These are phyloP conservation scores for Sipunculus nudus DNA, from an alignment of 2,888 invertebrate species.

Conservation along the genomic window DNA sequence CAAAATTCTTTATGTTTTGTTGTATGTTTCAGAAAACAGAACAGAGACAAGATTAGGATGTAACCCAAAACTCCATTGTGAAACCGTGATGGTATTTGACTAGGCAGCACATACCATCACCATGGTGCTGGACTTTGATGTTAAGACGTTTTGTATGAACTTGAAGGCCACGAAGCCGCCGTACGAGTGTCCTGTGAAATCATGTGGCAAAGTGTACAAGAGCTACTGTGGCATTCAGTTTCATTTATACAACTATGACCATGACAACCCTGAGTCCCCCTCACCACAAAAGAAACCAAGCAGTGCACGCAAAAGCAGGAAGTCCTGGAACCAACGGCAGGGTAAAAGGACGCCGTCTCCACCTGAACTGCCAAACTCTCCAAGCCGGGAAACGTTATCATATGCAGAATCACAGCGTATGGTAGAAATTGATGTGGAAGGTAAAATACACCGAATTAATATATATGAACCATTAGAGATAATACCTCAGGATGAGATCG, in stretches of 20 bases:
- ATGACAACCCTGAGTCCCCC: slow-evolving; percentile 72
- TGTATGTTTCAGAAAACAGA: too few species aligned
- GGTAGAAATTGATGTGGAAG: slow-evolving; percentile 87
- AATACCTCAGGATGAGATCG: slow-evolving; percentile 64
- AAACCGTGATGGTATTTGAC: background rate
- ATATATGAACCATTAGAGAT: slow-evolving; percentile 69
- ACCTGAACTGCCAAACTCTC: slow-evolving; percentile 60
- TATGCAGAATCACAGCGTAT: slow-evolving; percentile 86
- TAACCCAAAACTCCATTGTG: background rate
- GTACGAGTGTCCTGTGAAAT: slow-evolving; percentile 85
- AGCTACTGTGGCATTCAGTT: slow-evolving; percentile 87
- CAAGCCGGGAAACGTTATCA: slow-evolving; percentile 76
- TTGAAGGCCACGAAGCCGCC: slow-evolving; percentile 84
- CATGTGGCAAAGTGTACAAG: slow-evolving; percentile 87
- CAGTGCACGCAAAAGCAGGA: too few species aligned
- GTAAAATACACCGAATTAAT: slow-evolving; percentile 75
- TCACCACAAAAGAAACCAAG: too few species aligned
- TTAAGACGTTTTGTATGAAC: slow-evolving; percentile 85
- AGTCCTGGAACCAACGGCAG: too few species aligned
- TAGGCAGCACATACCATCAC: slow-evolving; percentile 16
- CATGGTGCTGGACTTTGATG: slow-evolving; percentile 84
- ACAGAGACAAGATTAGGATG: too few species aligned
- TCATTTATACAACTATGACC: slow-evolving; percentile 85
- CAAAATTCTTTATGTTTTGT: too few species aligned
- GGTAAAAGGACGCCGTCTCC: slow-evolving; percentile 65